Evolutionary conservation across 2,888 invertebrate genomes (phyloP).

Genomic region (Dilophus febrilis): DNA sequence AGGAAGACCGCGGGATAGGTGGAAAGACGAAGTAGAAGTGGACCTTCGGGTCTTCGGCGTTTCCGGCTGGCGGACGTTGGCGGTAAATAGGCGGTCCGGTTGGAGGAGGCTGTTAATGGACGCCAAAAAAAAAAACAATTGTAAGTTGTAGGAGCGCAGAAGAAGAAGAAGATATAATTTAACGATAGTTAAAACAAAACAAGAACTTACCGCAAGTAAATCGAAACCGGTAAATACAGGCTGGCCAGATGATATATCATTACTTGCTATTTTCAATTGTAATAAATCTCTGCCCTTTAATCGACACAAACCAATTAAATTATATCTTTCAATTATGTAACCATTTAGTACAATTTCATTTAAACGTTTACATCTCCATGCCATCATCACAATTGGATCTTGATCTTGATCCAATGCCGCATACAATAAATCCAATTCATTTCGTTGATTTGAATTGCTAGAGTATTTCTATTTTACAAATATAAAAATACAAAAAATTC

Average conservation of each 20-base stretch:
- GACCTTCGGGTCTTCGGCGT: too few species aligned
- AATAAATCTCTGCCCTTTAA: constrained; percentile 23
- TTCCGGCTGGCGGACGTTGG: too few species aligned
- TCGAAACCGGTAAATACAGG: too few species aligned
- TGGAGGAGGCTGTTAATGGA: too few species aligned
- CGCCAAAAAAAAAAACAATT: too few species aligned
- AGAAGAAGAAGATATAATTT: constrained; percentile 15
- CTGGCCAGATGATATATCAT: constrained; percentile 19
- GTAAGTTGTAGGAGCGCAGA: too few species aligned
- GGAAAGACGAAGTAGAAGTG: too few species aligned
- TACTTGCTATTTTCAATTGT: constrained; percentile 27
- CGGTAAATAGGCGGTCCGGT: too few species aligned
- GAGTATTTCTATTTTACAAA: too few species aligned
- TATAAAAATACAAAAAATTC: too few species aligned
- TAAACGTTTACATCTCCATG: constrained; percentile 39
- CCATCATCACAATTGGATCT: constrained; percentile 41
- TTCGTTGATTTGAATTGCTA: constrained; percentile 22
- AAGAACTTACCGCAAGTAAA: background rate
- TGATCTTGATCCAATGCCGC: constrained; percentile 20
- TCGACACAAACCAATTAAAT: constrained; percentile 27
- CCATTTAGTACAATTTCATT: constrained; percentile 37
- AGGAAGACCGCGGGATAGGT: too few species aligned
- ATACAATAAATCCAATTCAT: constrained; percentile 18
- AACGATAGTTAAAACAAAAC: constrained; percentile 16
- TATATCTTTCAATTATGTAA: constrained; percentile 27